Conservation (phyloP, 1,140 invertebrate species). For the Drosophila melanica region DNA sequence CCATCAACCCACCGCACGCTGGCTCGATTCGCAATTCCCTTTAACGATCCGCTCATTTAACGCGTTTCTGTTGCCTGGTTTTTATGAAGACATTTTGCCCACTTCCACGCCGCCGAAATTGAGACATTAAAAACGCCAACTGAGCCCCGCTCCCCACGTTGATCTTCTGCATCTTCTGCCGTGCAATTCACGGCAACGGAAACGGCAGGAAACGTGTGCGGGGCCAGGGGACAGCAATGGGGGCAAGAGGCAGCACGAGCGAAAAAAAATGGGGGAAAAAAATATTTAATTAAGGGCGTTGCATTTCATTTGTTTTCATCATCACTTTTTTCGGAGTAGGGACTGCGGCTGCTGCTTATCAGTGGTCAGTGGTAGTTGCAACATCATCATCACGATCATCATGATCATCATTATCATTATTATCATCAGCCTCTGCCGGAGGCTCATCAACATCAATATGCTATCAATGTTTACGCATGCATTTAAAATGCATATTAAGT, state of each 20-base stretch:
- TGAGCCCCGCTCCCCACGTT: slow-evolving; percentile 25
- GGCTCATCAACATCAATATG: slow-evolving; percentile 65
- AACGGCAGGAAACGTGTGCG: slow-evolving; percentile 1
- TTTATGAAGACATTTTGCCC: slow-evolving; percentile 74
- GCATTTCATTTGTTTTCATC: slow-evolving; percentile 77
- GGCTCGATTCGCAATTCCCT: slow-evolving; percentile 60
- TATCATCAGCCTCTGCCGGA: slow-evolving; percentile 10
- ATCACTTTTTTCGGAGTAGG: slow-evolving; percentile 28
- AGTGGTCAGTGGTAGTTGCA: slow-evolving; percentile 69
- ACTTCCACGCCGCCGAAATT: slow-evolving; percentile 64
- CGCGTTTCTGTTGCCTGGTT: slow-evolving; percentile 66
- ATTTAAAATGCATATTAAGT: slow-evolving; percentile 75
- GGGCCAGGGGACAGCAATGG: background rate
- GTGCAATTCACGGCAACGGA: slow-evolving; percentile 2
- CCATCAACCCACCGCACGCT: background rate
- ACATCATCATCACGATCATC: slow-evolving; percentile 42
- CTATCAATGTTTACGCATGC: slow-evolving; percentile 80
- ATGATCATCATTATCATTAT: slow-evolving; percentile 22
- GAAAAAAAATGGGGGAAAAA: slow-evolving; percentile 25
- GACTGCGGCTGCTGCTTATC: slow-evolving; percentile 59
- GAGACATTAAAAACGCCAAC: slow-evolving; percentile 73
- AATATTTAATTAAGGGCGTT: slow-evolving; percentile 78
- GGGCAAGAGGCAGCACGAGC: slow-evolving; percentile 12
- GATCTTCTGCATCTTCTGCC: slow-evolving; percentile 17
- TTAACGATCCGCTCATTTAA: slow-evolving; percentile 82